Percentiles rank a stretch among this genome's conserved stretches.
phyloP scores from a whole-genome alignment of 2,113 vertebrate genomes.

The Tachysurus vachellii region DNA sequence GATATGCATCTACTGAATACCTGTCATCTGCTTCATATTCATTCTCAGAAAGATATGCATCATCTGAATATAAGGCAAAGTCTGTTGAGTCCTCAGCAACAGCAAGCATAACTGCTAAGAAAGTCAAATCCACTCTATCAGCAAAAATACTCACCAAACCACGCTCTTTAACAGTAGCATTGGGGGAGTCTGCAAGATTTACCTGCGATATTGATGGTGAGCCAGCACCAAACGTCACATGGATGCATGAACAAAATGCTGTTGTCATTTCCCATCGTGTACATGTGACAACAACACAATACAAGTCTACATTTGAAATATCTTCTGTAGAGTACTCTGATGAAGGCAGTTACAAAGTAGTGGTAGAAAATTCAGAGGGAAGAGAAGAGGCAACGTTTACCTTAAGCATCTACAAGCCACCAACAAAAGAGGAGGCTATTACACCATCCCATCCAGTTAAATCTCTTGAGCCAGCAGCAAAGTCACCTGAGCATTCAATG shows the following conservation, averaged over 20 bases:
- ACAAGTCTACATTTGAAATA: constrained; percentile 94
- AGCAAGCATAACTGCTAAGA: constrained; percentile 77
- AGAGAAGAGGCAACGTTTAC: constrained; percentile 90
- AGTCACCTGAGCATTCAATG: constrained; percentile 75
- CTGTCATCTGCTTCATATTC: constrained; percentile 69
- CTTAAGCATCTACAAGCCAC: constrained; percentile 81
- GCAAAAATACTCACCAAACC: constrained; percentile 94
- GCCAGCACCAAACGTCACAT: constrained; percentile 86
- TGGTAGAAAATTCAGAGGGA: constrained; percentile 90
- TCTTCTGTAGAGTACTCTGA: constrained; percentile 82
- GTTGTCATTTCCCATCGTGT: constrained; percentile 79
- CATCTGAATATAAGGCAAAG: constrained; percentile 67
- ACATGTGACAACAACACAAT: constrained; percentile 85
- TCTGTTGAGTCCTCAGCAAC: constrained; percentile 73
- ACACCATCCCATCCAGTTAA: constrained; percentile 77
- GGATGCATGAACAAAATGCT: constrained; percentile 76
- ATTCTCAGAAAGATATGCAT: constrained; percentile 57
- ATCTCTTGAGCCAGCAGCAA: constrained; percentile 78
- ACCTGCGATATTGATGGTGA: constrained; percentile 93
- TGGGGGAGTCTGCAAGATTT: constrained; percentile 88
- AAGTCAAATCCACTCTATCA: constrained; percentile 81
- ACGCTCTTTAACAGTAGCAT: constrained; percentile 82
- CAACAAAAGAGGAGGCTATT: constrained; percentile 76
- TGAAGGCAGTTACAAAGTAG: constrained; percentile 89
- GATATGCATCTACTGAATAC: constrained; percentile 69